phyloP scores from a whole-genome alignment of 2,113 vertebrate genomes.

The Setophaga kirtlandii region DNA sequence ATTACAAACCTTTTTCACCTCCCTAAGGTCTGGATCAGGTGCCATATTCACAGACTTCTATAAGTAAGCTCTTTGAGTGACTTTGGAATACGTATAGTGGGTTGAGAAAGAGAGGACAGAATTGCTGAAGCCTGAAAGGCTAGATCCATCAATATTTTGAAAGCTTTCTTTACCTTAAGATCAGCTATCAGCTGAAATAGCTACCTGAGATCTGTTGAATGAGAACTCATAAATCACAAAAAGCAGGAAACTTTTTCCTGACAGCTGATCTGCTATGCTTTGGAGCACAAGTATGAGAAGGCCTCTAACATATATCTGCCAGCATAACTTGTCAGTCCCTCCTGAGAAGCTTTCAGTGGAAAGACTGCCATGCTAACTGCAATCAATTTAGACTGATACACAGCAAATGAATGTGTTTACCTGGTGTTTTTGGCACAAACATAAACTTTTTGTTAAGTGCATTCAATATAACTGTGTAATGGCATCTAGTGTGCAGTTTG shows the following conservation, averaged over 20 bases:
- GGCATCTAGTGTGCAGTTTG: background rate
- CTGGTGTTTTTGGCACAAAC: background rate
- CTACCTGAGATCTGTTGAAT: background rate
- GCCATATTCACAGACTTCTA: background rate
- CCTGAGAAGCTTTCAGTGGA: background rate
- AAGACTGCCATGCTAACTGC: background rate
- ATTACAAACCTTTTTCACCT: background rate
- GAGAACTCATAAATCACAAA: conserved; percentile 1
- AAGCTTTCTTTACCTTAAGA: conserved; percentile 9
- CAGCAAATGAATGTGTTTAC: conserved; percentile 7
- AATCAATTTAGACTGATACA: background rate
- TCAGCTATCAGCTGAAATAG: background rate
- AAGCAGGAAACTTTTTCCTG: background rate
- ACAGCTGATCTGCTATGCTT: background rate
- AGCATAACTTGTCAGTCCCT: background rate
- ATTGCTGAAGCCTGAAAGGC: background rate
- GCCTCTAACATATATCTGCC: background rate
- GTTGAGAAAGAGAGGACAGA: background rate
- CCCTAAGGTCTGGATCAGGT: background rate
- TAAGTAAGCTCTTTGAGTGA: background rate
- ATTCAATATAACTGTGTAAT: conserved; percentile 13
- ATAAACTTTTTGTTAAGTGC: conserved; percentile 10
- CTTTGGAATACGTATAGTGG: background rate
- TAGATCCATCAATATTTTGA: background rate
- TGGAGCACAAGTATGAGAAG: background rate